Evolutionary conservation across 2,888 invertebrate species (phyloP).

Genomic region (Ctenicera cuprea): DNA sequence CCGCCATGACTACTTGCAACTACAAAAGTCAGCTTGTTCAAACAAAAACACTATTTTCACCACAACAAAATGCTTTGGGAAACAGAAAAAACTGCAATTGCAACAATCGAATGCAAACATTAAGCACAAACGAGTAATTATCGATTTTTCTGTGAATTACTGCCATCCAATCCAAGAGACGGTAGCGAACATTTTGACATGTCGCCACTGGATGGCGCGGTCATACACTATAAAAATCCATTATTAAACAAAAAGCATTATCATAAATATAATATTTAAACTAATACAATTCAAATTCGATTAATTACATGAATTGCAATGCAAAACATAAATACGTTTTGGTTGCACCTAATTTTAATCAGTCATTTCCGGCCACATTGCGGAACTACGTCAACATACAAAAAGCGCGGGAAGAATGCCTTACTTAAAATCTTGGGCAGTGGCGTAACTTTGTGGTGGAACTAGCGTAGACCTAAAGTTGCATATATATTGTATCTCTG

Average conservation of each 20-base stretch:
- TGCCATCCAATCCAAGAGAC: slow-evolving; percentile 60
- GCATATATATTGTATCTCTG: background rate
- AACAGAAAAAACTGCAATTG: slow-evolving; percentile 25
- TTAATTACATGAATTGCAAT: background rate
- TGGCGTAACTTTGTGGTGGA: too few relatives aligned
- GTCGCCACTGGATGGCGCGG: slow-evolving; percentile 55
- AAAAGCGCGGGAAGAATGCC: background rate
- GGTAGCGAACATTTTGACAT: slow-evolving; percentile 39
- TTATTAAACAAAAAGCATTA: background rate
- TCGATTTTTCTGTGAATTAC: slow-evolving; percentile 54
- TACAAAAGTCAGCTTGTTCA: slow-evolving; percentile 69
- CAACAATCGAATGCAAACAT: slow-evolving; percentile 47
- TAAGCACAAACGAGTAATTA: slow-evolving; percentile 47
- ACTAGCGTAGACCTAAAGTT: background rate
- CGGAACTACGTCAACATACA: slow-evolving; percentile 13
- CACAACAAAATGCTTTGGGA: slow-evolving; percentile 16
- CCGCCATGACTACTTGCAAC: slow-evolving; percentile 80
- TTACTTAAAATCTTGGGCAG: too few relatives aligned
- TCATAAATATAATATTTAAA: background rate
- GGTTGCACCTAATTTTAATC: background rate
- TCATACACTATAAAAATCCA: slow-evolving; percentile 35
- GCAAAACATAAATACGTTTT: background rate
- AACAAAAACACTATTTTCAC: slow-evolving; percentile 63
- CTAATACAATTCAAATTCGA: background rate
- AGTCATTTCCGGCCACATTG: background rate